phyloP scores from a whole-genome alignment of 2,113 vertebrate species.

The Jacana jacana region DNA sequence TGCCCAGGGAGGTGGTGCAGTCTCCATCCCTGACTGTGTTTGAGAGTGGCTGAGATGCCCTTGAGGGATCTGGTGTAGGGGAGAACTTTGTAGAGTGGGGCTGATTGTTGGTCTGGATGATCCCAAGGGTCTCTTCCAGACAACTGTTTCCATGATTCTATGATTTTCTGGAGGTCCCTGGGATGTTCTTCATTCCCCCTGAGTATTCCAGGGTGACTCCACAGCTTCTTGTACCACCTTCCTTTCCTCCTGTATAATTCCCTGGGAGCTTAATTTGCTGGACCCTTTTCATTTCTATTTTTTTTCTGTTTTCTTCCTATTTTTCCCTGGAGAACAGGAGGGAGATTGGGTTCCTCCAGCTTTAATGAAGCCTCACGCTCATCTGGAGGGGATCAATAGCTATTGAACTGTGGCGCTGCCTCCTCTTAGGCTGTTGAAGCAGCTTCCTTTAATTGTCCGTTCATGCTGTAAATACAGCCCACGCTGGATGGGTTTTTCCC shows the following conservation, averaged over 20 bases:
- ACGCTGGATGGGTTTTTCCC: background rate
- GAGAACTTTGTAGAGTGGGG: too few species aligned
- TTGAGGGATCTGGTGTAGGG: too few species aligned
- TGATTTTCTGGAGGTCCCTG: accelerated
- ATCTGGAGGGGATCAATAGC: background rate
- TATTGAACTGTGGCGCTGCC: background rate
- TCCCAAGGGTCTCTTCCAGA: too few species aligned
- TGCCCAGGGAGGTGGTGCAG: too few species aligned
- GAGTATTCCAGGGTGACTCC: too few species aligned
- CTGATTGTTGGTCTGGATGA: too few species aligned
- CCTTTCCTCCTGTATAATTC: background rate
- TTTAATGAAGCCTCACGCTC: background rate
- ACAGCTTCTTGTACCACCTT: background rate
- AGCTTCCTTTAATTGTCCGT: conserved; percentile 14
- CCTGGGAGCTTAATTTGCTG: background rate
- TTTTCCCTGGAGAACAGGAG: background rate
- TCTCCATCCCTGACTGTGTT: too few species aligned
- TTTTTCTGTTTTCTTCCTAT: background rate
- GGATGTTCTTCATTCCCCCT: accelerated
- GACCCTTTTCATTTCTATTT: background rate
- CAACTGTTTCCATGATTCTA: too few species aligned
- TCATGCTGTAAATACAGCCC: background rate
- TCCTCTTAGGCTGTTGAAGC: background rate
- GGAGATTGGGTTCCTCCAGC: background rate
- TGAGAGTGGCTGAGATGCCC: too few species aligned